Evolutionary conservation across 2,797 vertebrate genomes (phyloP).

Genomic region (Heterohyrax brucei): DNA sequence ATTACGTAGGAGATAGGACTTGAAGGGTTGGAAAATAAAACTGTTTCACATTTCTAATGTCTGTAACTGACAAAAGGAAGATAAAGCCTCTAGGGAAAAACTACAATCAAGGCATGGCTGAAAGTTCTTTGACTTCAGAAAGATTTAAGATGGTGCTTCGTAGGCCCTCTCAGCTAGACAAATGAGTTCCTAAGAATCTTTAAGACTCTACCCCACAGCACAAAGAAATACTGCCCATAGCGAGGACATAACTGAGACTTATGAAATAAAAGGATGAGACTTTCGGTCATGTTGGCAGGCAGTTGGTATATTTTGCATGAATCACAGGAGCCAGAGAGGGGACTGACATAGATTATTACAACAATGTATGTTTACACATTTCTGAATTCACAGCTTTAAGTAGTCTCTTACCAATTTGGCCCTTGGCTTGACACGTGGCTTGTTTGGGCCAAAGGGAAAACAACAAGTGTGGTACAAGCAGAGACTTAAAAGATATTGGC

Average conservation of each 20-base stretch:
- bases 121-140: not conserved
- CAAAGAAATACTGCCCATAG: not conserved
- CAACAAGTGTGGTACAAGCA: not conserved
- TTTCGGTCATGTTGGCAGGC: too few relatives aligned
- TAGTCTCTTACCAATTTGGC: too few relatives aligned
- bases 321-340: not conserved
- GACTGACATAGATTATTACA: too few relatives aligned
- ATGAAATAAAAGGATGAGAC: not conserved
- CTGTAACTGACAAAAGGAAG: not conserved
- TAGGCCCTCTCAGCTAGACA: not conserved
- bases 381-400: too few relatives aligned
- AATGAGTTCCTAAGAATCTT: not conserved
- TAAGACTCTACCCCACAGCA: too few relatives aligned
- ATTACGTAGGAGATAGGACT: not conserved
- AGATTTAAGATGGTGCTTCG: not conserved
- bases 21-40: not conserved
- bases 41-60: not conserved
- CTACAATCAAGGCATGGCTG: not conserved
- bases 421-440: too few relatives aligned
- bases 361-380: too few relatives aligned
- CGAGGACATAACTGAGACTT: not conserved
- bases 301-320: too few relatives aligned
- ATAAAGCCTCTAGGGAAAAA: not conserved
- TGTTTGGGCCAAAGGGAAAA: too few relatives aligned
- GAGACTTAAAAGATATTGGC: not conserved